These are phyloP conservation scores for Drosophila peninsularis DNA, from an alignment of 2,888 invertebrate genomes.

Conservation along the genomic window DNA sequence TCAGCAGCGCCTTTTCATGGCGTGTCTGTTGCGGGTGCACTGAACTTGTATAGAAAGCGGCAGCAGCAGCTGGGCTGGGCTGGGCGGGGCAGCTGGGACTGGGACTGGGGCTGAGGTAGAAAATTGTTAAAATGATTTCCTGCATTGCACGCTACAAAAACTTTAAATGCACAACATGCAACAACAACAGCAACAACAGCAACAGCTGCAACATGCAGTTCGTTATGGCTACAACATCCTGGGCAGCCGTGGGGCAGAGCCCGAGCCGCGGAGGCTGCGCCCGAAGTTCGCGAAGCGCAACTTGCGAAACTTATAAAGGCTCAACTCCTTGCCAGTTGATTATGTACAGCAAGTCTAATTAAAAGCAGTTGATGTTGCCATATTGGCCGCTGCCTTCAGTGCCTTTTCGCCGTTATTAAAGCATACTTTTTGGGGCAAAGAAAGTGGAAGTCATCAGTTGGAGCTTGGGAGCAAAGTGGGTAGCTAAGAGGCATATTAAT, in stretches of 20 bases:
- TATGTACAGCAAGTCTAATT: conserved; percentile 70
- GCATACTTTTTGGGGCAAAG: conserved; percentile 14
- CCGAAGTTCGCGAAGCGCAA: conserved; percentile 41
- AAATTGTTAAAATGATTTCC: conserved; percentile 80
- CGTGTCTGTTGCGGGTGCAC: conserved; percentile 69
- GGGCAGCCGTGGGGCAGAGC: conserved; percentile 27
- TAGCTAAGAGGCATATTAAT: neutral
- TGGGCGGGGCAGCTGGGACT: neutral
- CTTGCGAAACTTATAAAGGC: conserved; percentile 42
- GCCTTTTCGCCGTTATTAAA: conserved; percentile 34
- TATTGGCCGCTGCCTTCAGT: conserved; percentile 23
- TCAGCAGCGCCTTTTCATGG: conserved; percentile 58
- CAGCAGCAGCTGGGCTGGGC: neutral
- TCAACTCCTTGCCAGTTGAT: conserved; percentile 61
- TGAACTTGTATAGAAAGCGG: conserved; percentile 61
- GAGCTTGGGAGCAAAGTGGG: neutral
- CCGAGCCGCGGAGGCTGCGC: conserved; percentile 2
- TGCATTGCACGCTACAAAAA: conserved; percentile 74
- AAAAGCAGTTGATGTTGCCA: conserved; percentile 67
- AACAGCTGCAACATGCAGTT: conserved; percentile 62
- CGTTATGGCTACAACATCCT: conserved; percentile 61
- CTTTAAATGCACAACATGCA: conserved; percentile 76
- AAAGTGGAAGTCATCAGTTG: conserved; percentile 4
- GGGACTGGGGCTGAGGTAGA: conserved; percentile 40
- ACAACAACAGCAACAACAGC: conserved; percentile 57